phyloP scores from a whole-genome alignment of 2,888 invertebrate species.

The Drosophila colorata region DNA sequence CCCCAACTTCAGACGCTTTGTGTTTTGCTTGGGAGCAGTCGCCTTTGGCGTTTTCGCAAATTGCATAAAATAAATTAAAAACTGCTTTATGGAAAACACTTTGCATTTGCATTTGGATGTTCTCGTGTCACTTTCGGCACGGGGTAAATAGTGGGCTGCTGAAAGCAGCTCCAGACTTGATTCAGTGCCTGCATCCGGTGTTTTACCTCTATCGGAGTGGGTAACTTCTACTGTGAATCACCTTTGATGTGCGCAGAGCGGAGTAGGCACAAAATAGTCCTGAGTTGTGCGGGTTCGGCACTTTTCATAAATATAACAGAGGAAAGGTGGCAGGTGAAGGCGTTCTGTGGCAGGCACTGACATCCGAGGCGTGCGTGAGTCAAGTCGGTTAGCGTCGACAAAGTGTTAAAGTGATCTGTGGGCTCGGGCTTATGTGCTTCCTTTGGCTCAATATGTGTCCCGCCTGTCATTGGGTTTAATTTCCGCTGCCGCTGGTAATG shows the following conservation, averaged over 20 bases:
- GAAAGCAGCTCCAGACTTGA: slow-evolving; percentile 26
- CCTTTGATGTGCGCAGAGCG: slow-evolving; percentile 71
- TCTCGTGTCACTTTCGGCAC: slow-evolving; percentile 53
- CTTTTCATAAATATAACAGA: slow-evolving; percentile 68
- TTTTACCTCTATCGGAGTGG: slow-evolving; percentile 42
- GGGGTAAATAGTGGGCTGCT: slow-evolving; percentile 50
- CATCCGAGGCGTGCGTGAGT: slow-evolving; percentile 36
- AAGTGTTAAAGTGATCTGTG: slow-evolving; percentile 68
- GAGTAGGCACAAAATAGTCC: slow-evolving; percentile 38
- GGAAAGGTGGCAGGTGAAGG: slow-evolving; percentile 61
- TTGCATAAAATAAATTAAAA: slow-evolving; percentile 80
- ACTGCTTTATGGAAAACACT: slow-evolving; percentile 69
- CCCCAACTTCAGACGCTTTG: slow-evolving; percentile 11
- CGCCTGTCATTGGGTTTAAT: slow-evolving; percentile 76
- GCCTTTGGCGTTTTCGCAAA: slow-evolving; percentile 74
- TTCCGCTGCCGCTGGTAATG: slow-evolving; percentile 69
- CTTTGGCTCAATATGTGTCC: slow-evolving; percentile 54
- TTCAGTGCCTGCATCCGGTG: too few species aligned
- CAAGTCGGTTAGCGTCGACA: slow-evolving; percentile 44
- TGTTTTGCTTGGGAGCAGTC: slow-evolving; percentile 3
- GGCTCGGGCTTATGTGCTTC: slow-evolving; percentile 43
- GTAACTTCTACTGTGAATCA: slow-evolving; percentile 53
- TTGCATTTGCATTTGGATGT: slow-evolving; percentile 67
- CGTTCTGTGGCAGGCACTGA: slow-evolving; percentile 49
- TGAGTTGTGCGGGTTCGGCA: slow-evolving; percentile 40